Conservation (phyloP, 2,888 invertebrate genomes). For the Auanema sp. region DNA sequence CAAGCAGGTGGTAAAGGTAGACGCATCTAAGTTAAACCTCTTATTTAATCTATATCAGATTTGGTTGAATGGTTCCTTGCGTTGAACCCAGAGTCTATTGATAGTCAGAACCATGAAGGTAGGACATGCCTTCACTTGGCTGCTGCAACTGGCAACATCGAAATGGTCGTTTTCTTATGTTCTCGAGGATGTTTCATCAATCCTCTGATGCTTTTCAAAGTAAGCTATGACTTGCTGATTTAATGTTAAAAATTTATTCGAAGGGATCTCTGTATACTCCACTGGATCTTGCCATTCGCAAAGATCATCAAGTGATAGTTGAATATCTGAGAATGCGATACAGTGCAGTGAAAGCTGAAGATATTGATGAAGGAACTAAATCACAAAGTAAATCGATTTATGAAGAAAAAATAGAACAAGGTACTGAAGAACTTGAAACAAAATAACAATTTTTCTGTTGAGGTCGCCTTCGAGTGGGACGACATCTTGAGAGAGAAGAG, state of each 20-base stretch:
- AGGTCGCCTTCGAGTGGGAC: background rate
- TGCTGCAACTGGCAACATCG: constrained; percentile 77
- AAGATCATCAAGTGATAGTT: constrained; percentile 47
- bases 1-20: constrained; percentile 79
- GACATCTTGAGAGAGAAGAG: constrained; percentile 4
- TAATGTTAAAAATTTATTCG: constrained; percentile 9
- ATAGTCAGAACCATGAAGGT: constrained; percentile 87
- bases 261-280: constrained; percentile 53
- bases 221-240: no score
- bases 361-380: constrained; percentile 28
- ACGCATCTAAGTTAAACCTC: background rate
- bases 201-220: constrained; percentile 53
- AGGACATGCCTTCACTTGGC: constrained; percentile 87
- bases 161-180: constrained; percentile 79
- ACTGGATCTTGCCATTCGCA: constrained; percentile 50
- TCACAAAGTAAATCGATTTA: constrained; percentile 24
- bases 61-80: constrained; percentile 84
- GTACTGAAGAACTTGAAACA: constrained; percentile 10
- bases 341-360: constrained; percentile 28
- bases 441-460: constrained; percentile 2
- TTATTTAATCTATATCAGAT: constrained; percentile 67
- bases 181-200: constrained; percentile 48
- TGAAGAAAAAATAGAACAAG: constrained; percentile 32
- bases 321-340: constrained; percentile 47
- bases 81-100: constrained; percentile 79